A percentile compares a stretch with the other conserved stretches of the same genome.
Conservation (phyloP, 2,888 invertebrate species). For the Tanypteryx hageni region DNA sequence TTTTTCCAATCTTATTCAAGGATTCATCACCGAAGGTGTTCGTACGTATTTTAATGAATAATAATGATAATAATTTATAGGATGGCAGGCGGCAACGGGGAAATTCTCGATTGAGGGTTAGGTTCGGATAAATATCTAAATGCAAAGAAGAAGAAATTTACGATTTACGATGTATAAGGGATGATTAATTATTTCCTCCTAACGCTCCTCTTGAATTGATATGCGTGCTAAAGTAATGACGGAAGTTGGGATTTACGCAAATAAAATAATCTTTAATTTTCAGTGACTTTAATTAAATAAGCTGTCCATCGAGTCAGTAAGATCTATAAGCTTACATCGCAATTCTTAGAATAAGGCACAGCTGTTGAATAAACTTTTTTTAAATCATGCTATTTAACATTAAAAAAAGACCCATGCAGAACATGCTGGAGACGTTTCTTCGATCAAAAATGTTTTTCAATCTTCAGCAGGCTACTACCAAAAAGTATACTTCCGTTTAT, state of each 20-base stretch:
- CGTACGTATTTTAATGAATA: background rate
- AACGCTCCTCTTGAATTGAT: background rate
- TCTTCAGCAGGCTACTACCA: too few relatives aligned
- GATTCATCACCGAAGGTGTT: conserved; percentile 32
- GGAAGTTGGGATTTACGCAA: too few relatives aligned
- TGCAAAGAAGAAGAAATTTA: background rate
- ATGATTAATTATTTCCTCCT: background rate
- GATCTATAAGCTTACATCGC: too few relatives aligned
- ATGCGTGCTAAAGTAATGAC: background rate
- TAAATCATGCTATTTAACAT: too few relatives aligned
- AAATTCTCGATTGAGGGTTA: background rate
- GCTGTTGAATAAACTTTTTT: too few relatives aligned
- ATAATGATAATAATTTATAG: conserved; percentile 1
- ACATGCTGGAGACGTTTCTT: too few relatives aligned
- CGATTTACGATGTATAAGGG: conserved; percentile 3
- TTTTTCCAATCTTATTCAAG: background rate
- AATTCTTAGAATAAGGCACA: too few relatives aligned
- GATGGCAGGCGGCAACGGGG: background rate
- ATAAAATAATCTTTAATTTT: background rate
- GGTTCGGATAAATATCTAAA: background rate
- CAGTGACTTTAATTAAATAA: background rate
- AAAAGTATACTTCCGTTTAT: too few relatives aligned
- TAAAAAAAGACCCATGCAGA: too few relatives aligned
- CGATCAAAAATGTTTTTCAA: too few relatives aligned
- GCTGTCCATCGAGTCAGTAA: background rate